Evolutionary conservation across 2,113 vertebrate genomes (phyloP).

Genomic region (Microtus montanus): DNA sequence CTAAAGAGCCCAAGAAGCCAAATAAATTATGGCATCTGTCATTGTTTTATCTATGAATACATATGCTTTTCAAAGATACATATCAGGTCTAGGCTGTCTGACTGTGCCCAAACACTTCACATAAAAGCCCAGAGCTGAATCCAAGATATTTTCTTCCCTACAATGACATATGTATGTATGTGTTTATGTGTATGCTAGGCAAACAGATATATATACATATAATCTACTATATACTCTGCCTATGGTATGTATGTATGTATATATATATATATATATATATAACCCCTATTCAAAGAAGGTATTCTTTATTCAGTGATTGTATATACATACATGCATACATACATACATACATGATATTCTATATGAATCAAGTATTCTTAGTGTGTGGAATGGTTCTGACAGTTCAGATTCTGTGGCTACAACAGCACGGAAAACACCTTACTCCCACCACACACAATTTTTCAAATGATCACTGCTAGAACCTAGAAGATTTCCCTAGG

Average conservation of each 20-base stretch:
- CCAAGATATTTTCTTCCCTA: neutral
- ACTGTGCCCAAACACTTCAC: neutral
- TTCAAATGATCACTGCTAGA: neutral
- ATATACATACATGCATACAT: no score
- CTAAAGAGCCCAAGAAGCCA: neutral
- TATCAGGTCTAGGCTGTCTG: neutral
- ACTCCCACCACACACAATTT: neutral
- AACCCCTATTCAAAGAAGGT: neutral
- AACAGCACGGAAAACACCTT: neutral
- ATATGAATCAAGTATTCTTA: neutral
- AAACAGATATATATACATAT: neutral
- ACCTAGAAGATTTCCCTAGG: neutral
- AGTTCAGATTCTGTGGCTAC: neutral
- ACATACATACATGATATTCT: no score
- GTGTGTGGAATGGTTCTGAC: neutral
- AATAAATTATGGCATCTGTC: neutral
- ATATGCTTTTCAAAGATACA: neutral
- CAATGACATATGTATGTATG: neutral
- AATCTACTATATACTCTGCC: neutral
- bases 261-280: no score
- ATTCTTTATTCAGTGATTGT: neutral
- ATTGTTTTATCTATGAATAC: neutral
- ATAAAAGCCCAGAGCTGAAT: neutral
- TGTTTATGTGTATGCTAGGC: neutral
- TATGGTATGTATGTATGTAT: neutral